Conservation (phyloP, 1,140 invertebrate species). For the Amyelois transitella region DNA sequence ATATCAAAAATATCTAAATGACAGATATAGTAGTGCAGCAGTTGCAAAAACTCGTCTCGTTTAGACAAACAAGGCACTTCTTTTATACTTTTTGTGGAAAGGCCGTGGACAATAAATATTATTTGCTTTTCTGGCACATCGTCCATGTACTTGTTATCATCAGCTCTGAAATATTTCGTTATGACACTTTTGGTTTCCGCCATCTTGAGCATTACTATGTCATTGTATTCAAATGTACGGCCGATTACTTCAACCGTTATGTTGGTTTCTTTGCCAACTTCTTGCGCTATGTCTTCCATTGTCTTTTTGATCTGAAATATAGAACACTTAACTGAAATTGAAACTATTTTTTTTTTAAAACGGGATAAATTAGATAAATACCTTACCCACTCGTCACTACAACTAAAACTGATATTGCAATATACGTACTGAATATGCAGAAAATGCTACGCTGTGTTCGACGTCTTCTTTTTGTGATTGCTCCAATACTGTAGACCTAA, state of each 20-base stretch:
- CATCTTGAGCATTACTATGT: constrained; percentile 46
- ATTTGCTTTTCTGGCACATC: constrained; percentile 49
- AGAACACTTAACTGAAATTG: no score
- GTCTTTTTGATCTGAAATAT: constrained; percentile 35
- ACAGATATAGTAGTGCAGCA: constrained; percentile 35
- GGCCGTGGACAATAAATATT: constrained; percentile 57
- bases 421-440: neutral
- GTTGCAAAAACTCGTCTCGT: constrained; percentile 11
- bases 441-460: neutral
- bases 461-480: neutral
- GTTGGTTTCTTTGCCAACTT: constrained; percentile 25
- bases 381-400: no score
- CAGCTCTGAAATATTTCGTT: constrained; percentile 22
- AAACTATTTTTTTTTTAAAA: no score
- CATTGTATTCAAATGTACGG: constrained; percentile 46
- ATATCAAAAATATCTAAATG: constrained; percentile 59
- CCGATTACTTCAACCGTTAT: constrained; percentile 39
- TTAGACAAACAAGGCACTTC: constrained; percentile 14
- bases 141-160: constrained; percentile 34
- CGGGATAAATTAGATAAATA: no score
- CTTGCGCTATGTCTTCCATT: constrained; percentile 16
- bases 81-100: constrained; percentile 35
- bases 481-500: no score
- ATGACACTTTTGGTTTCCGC: constrained; percentile 14
- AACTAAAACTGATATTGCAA: no score